Evolutionary conservation across 2,113 vertebrate species (phyloP).

Genomic region (Sylvicapra grimmia): DNA sequence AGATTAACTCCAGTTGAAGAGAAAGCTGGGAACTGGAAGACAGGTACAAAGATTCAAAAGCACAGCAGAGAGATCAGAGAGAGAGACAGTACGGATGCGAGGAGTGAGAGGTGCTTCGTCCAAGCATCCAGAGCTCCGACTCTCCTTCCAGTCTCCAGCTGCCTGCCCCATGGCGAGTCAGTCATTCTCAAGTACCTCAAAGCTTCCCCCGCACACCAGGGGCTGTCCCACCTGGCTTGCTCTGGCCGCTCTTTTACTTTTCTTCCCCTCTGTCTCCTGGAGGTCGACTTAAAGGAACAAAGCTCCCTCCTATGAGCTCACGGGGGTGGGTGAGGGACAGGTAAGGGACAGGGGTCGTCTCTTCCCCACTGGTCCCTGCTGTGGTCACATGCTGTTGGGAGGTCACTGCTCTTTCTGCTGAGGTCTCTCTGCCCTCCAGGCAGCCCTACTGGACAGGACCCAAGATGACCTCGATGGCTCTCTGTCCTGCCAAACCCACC

Average conservation of each 20-base stretch:
- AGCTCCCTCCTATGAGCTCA: background rate
- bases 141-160: background rate
- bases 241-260: background rate
- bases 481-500: background rate
- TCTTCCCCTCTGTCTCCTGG: background rate
- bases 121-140: background rate
- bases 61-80: background rate
- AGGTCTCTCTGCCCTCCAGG: background rate
- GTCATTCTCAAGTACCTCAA: background rate
- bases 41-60: background rate
- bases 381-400: background rate
- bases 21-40: background rate
- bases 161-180: accelerated
- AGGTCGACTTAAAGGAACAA: background rate
- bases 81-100: background rate
- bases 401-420: background rate
- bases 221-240: background rate
- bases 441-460: background rate
- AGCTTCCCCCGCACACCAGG: background rate
- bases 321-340: background rate
- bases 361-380: background rate
- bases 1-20: background rate
- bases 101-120: background rate
- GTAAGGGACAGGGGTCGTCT: background rate
- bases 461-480: background rate